Evolutionary conservation across 2,797 vertebrate species (phyloP).

Genomic region (Florisuga fusca): DNA sequence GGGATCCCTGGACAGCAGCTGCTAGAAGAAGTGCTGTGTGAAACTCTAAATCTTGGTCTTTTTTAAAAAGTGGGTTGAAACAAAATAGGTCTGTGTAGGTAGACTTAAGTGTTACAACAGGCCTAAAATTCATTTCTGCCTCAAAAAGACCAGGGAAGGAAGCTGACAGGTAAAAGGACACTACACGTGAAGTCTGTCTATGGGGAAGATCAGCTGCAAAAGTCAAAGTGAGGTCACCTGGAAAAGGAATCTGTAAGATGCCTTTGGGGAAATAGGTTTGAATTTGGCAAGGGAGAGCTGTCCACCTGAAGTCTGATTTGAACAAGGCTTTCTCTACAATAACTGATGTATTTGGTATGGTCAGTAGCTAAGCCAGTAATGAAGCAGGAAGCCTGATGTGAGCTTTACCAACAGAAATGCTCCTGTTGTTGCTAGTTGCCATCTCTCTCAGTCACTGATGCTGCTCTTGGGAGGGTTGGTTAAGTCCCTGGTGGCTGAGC

Average conservation of each 20-base stretch:
- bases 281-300: accelerated
- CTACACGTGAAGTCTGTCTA: neutral
- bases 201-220: neutral
- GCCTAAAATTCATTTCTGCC: accelerated
- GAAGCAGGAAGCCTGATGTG: neutral
- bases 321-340: neutral
- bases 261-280: neutral
- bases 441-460: neutral
- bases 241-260: neutral
- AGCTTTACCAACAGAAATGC: neutral
- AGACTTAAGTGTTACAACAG: accelerated
- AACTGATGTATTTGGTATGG: accelerated
- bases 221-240: slow-evolving; percentile 5
- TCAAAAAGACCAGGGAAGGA: neutral
- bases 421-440: neutral
- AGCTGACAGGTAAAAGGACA: neutral
- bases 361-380: neutral
- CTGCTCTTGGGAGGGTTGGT: neutral
- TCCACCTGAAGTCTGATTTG: neutral
- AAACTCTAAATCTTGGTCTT: neutral
- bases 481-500: accelerated
- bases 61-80: neutral
- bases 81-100: too few species aligned
- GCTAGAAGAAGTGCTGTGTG: neutral
- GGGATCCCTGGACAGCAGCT: accelerated